Conservation (phyloP, 2,113 vertebrate genomes). For the Hypanus sabinus region DNA sequence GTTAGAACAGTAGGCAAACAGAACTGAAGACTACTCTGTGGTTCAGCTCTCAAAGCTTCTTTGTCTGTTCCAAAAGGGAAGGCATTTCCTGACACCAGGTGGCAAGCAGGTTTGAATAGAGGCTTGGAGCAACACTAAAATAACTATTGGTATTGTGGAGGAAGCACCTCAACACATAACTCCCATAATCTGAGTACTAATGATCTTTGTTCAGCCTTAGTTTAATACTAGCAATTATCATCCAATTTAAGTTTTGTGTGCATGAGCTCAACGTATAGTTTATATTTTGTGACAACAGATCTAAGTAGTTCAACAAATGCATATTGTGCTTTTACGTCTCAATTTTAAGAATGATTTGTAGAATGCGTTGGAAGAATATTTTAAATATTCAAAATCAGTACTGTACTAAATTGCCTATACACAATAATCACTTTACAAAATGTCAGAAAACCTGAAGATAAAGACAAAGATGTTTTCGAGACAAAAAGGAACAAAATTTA, state of each 20-base stretch:
- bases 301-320: neutral
- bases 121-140: neutral
- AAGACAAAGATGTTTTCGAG: too few species aligned
- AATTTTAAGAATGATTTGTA: neutral
- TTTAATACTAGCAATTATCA: neutral
- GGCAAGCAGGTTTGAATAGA: conserved; percentile 23
- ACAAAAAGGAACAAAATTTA: neutral
- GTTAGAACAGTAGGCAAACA: conserved; percentile 28
- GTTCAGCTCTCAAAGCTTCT: conserved; percentile 30
- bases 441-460: too few species aligned
- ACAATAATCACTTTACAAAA: too few species aligned
- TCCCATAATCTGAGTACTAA: neutral
- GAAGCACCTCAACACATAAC: neutral
- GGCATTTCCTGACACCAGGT: conserved; percentile 19
- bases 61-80: conserved; percentile 2
- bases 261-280: neutral
- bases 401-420: too few species aligned
- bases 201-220: neutral
- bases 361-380: neutral
- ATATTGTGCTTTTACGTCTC: neutral
- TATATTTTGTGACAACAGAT: neutral
- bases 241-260: neutral
- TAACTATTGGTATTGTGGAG: neutral
- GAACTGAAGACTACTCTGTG: neutral
- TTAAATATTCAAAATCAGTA: neutral